These are phyloP conservation scores for Diabrotica virgifera DNA, from an alignment of 1,140 invertebrate genomes.

Conservation along the genomic window DNA sequence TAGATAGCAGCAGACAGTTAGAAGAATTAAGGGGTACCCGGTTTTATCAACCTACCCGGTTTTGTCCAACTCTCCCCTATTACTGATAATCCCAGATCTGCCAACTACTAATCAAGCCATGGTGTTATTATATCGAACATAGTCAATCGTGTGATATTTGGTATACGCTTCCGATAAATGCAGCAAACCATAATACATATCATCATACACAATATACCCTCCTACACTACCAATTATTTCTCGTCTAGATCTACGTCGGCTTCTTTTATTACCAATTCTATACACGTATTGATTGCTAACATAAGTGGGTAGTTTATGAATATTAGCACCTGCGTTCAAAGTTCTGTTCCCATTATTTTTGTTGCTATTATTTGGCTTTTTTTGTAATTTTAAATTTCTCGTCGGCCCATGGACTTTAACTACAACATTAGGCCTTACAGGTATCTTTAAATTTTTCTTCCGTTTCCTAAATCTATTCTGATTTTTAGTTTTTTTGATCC, in stretches of 20 bases:
- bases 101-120: neutral
- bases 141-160: constrained; percentile 39
- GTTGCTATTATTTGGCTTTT: neutral
- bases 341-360: too few species aligned
- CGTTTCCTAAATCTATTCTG: constrained; percentile 28
- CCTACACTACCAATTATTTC: constrained; percentile 7
- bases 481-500: constrained; percentile 13
- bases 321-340: neutral
- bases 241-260: constrained; percentile 19
- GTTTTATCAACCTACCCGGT: too few species aligned
- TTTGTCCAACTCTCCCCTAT: too few species aligned
- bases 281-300: neutral
- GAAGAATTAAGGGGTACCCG: too few species aligned
- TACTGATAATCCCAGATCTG: too few species aligned
- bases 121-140: constrained; percentile 32
- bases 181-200: constrained; percentile 52
- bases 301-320: neutral
- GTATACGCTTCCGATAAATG: constrained; percentile 56
- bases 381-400: neutral
- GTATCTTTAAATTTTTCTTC: constrained; percentile 17
- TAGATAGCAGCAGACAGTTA: too few species aligned
- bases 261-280: constrained; percentile 31
- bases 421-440: constrained; percentile 15
- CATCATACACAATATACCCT: constrained; percentile 5
- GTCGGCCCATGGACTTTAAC: constrained; percentile 17